Percentiles rank a stretch among this genome's conserved stretches.
Evolutionary conservation across 1,140 invertebrate species (phyloP).

Genomic region (Leguminivora glycinivorella): DNA sequence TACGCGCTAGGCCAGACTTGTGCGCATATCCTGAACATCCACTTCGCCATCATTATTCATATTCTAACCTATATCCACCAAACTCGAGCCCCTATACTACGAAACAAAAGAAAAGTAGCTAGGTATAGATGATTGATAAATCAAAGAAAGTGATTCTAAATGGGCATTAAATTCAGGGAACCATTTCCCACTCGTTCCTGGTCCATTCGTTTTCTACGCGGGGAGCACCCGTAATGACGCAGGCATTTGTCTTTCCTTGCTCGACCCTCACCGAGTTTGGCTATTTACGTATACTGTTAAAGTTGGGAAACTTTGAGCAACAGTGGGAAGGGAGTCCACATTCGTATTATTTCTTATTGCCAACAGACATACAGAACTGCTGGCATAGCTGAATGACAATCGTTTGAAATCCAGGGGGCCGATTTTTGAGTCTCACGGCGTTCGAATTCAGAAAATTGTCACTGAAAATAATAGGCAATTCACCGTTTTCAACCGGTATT

Average conservation of each 20-base stretch:
- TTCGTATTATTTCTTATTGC: too few species aligned
- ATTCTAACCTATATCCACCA: neutral
- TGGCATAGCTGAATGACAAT: too few species aligned
- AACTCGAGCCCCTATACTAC: neutral
- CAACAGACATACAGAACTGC: too few species aligned
- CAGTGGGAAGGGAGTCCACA: too few species aligned
- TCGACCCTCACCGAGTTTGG: neutral
- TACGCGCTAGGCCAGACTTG: too few species aligned
- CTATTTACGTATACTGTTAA: constrained; percentile 24
- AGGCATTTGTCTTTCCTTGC: constrained; percentile 23
- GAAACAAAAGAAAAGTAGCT: neutral
- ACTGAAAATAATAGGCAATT: too few species aligned
- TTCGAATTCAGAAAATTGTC: too few species aligned
- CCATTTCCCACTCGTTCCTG: neutral
- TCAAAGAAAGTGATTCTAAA: neutral
- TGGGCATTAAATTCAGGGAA: neutral
- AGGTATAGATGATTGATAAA: neutral
- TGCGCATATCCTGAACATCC: too few species aligned
- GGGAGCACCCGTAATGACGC: neutral
- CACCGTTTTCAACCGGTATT: too few species aligned
- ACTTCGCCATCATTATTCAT: too few species aligned
- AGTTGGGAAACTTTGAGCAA: neutral
- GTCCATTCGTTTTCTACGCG: neutral
- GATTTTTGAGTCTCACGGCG: too few species aligned
- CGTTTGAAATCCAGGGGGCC: too few species aligned